Evolutionary conservation across 2,113 vertebrate genomes (phyloP), one percentile per base, ranked within the genome.

Genomic region (Calyptommatus sinebrachiatus): DNA sequence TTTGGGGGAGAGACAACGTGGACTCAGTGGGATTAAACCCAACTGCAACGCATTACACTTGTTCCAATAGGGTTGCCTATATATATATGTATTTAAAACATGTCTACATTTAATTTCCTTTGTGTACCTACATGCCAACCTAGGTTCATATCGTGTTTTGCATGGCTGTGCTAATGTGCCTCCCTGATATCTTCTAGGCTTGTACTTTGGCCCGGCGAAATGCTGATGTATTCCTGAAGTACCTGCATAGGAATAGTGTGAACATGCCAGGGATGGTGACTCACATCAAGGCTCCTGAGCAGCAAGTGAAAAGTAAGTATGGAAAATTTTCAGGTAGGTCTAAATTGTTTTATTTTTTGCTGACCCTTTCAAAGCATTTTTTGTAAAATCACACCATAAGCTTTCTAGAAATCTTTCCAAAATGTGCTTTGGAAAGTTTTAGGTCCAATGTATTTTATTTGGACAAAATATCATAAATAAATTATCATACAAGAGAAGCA

Each of bases 221-320:
- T 11, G 98, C 98, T 0, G 98, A 99, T 11, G 98, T 99, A 85
- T 99, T 99, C 93, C 94, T 99, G 78, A 99, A 99, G 85, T 99
- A 99, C 92, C 94, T 99, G 91, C 98, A 99, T 94, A 96, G 98
- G 86, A 99, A 99, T 88, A 99, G 98, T 0, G 98, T 99, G 76
- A 99, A 97, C 93, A 99, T 99, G 98, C 98, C 98, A 0, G 98
- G 98, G 29, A 98, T 99, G 98, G 95, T 99, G 90, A 99, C 97
- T 2, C 98, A 99, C 50, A 96, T 98, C 91, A 99, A 99, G 90
- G 98, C 97, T 11, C 98, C 98, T 0, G 98, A 99, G 48, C 98
- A 99, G 63, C 98, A 99, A 94, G 98, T 99, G 57, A 99, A 99
- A 95, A 99, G 98, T 98, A 92, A 97, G 98, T 92, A 0, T 0